A percentile compares a stretch with the other conserved stretches of the same genome.
Conservation (phyloP, 2,888 invertebrate genomes). For the Tuberolachnus salignus region DNA sequence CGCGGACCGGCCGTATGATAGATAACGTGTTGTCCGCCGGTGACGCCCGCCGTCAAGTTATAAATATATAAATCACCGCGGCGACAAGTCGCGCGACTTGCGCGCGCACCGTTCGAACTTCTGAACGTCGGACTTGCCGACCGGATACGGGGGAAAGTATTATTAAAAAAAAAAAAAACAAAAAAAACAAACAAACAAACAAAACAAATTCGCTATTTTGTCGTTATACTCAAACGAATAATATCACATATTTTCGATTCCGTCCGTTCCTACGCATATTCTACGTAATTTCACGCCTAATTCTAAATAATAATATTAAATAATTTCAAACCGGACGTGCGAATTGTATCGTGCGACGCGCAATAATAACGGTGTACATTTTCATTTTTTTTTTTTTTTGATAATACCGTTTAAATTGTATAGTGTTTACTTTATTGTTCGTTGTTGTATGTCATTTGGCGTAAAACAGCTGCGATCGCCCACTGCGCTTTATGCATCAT, state of each 20-base stretch:
- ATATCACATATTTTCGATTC: no score
- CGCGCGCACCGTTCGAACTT: not conserved
- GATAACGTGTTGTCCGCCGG: no score
- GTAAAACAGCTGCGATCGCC: slow-evolving; percentile 46
- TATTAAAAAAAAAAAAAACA: no score
- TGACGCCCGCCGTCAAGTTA: slow-evolving; percentile 31
- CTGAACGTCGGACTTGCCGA: no score
- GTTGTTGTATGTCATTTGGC: slow-evolving; percentile 52
- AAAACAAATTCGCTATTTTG: no score
- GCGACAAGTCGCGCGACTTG: not conserved
- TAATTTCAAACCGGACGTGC: not conserved
- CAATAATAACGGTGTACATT: not conserved
- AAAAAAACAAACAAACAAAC: no score
- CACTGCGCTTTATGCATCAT: slow-evolving; percentile 5
- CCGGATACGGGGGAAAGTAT: not conserved
- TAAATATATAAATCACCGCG: slow-evolving; percentile 43
- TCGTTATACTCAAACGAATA: no score
- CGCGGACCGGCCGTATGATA: not conserved
- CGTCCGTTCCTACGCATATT: no score
- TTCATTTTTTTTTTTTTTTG: no score
- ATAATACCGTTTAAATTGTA: slow-evolving; percentile 1
- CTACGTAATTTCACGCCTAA: no score
- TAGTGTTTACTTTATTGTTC: slow-evolving; percentile 33
- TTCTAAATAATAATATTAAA: no score
- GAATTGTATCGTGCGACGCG: not conserved